phyloP scores from a whole-genome alignment of 2,797 vertebrate species.

The Numenius phaeopus region DNA sequence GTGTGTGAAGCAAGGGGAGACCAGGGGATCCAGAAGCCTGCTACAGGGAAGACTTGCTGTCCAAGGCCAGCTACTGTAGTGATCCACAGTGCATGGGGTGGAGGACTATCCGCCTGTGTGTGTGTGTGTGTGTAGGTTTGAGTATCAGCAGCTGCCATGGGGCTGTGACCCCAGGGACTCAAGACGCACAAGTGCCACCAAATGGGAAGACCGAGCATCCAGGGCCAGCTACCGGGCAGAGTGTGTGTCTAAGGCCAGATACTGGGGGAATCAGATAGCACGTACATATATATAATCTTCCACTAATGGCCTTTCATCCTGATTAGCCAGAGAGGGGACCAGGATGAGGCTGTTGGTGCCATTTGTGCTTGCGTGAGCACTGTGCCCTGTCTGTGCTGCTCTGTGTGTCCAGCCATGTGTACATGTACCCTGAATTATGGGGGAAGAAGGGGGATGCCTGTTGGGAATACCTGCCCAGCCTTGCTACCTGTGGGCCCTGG shows the following conservation, averaged over 20 bases:
- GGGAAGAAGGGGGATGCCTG: not conserved
- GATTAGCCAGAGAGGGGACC: not conserved
- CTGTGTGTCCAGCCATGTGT: fast-evolving
- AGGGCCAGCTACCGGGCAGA: not conserved
- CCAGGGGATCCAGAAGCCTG: not conserved
- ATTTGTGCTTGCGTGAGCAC: fast-evolving
- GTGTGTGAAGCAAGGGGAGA: not conserved
- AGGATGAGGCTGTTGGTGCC: not conserved
- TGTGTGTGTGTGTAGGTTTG: not conserved
- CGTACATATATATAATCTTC: not conserved
- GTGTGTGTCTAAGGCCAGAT: not conserved
- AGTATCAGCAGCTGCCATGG: not conserved
- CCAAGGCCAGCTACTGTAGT: not conserved
- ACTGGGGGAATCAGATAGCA: not conserved
- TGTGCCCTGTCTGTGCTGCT: not conserved
- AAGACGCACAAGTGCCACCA: not conserved
- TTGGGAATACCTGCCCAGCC: not conserved
- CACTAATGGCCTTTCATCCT: not conserved
- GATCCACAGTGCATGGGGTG: not conserved
- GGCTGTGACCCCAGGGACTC: not conserved
- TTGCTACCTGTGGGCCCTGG: fast-evolving
- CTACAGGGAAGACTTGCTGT: not conserved
- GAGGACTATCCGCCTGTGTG: not conserved
- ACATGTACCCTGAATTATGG: fast-evolving
- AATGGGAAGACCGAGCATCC: not conserved